phyloP scores from a whole-genome alignment of 2,888 invertebrate species.

The Eretmocerus hayati region DNA sequence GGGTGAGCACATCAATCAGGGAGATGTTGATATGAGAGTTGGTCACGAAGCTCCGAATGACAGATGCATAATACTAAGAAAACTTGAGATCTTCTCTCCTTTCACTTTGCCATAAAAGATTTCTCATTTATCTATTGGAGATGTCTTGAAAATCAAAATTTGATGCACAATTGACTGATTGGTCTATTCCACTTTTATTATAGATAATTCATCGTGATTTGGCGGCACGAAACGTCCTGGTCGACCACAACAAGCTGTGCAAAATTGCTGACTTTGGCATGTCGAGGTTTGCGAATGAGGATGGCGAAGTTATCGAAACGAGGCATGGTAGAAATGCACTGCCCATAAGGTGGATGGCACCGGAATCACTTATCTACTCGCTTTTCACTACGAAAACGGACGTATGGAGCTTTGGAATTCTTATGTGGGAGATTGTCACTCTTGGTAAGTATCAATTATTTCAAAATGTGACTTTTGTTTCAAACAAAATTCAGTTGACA shows the following conservation, averaged over 20 bases:
- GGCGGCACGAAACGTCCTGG: conserved; percentile 74
- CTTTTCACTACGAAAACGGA: conserved; percentile 76
- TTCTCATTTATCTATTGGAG: too few relatives aligned
- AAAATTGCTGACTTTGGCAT: conserved; percentile 86
- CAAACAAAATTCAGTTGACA: too few relatives aligned
- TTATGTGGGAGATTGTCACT: conserved; percentile 83
- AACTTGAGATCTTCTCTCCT: too few relatives aligned
- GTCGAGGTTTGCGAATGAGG: conserved; percentile 59
- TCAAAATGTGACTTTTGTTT: too few relatives aligned
- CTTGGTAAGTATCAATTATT: conserved; percentile 58
- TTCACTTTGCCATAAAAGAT: too few relatives aligned
- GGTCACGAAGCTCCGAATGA: too few relatives aligned
- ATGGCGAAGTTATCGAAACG: conserved; percentile 50
- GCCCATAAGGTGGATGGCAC: conserved; percentile 80
- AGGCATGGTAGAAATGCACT: conserved; percentile 52
- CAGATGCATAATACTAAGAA: too few relatives aligned
- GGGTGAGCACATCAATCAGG: too few relatives aligned
- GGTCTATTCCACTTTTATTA: too few relatives aligned
- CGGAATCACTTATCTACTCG: conserved; percentile 71
- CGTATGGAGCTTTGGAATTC: conserved; percentile 81
- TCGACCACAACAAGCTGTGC: conserved; percentile 78
- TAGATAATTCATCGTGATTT: conserved; percentile 82
- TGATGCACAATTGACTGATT: too few relatives aligned
- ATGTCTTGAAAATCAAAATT: too few relatives aligned
- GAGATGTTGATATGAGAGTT: too few relatives aligned